Base-by-base conservation (phyloP, 2,113 vertebrate genomes). In the Pan troglodytes region DNA sequence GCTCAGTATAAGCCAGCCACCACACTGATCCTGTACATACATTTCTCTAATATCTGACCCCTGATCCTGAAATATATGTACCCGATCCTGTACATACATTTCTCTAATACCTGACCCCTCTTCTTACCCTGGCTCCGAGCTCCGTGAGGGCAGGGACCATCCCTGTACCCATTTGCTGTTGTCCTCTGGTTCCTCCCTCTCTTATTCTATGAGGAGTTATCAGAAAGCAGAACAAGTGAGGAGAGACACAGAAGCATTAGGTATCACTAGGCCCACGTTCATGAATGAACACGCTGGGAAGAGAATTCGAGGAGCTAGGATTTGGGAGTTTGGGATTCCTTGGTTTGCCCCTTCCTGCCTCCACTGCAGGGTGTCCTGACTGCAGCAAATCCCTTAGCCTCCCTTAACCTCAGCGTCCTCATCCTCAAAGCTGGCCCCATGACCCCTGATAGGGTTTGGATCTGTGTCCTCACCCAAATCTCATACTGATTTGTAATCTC, bases 21-120 rank as follows among this genome's bases (percentile, higher is more conserved):
- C 5, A 73, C 38, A 10, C 40, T 45, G 55, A 32, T 43, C n/a
- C 23, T 8, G 6, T 22, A 10, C 2, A 14, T 17, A 14, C 1
- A 1, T 8, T 8, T 16, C 11, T 3, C 3, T 45, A 43, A 23
- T 30, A 22, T 7, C 38, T 23, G 48, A 30, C 35, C 13, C 85
- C 59, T 76, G 45, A 9, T 45, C 45, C 45, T 45, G 45, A 45
- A 45, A 45, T 45, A 45, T 8, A 45, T 45, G 45, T 18, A 55
- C 52, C 40, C 38, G 45, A 32, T 43, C n/a, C 23, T 8, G 3
- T 22, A 10, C 2, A 14, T 17, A 14, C 1, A 1, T 8, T 8
- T 16, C 8, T 3, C 3, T 45, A 43, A 23, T 30, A 22, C 13
- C 32, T 23, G 48, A 30, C 35, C 13, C 79, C 59, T 76, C 35